Conservation (phyloP, 2,113 vertebrate species). For the Pedionomus torquatus region DNA sequence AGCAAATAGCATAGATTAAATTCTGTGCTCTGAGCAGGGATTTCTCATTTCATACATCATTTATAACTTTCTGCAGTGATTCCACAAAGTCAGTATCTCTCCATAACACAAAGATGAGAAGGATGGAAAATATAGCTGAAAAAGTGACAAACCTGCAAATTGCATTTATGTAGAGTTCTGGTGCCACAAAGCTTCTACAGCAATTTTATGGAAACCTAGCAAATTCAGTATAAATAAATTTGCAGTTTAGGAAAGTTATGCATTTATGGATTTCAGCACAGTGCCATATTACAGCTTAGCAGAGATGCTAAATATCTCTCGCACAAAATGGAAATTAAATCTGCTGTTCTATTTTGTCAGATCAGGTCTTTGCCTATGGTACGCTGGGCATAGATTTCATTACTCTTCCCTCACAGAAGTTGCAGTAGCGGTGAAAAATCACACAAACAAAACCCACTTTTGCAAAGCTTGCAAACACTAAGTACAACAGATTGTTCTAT, state of each 20-base stretch:
- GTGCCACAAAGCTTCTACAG: constrained; percentile 48
- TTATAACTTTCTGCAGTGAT: constrained; percentile 68
- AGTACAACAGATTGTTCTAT: not conserved
- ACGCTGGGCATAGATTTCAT: not conserved
- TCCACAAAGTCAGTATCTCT: constrained; percentile 66
- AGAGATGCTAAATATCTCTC: constrained; percentile 43
- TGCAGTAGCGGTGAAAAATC: constrained; percentile 4
- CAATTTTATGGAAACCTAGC: constrained; percentile 49
- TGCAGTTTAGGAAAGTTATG: constrained; percentile 50
- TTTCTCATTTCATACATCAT: constrained; percentile 74
- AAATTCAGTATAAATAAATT: constrained; percentile 60
- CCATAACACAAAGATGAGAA: constrained; percentile 59
- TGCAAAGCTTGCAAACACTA: not conserved
- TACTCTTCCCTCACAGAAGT: not conserved
- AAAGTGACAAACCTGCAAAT: constrained; percentile 66
- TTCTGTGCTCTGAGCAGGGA: constrained; percentile 53
- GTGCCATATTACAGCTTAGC: constrained; percentile 41
- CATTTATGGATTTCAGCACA: constrained; percentile 49
- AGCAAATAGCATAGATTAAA: constrained; percentile 63
- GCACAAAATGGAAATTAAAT: constrained; percentile 56
- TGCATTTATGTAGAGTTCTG: constrained; percentile 60
- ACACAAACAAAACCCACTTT: not conserved
- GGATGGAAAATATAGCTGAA: constrained; percentile 64
- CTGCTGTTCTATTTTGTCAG: constrained; percentile 37
- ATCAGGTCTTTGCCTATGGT: not conserved